Conservation (phyloP, 1,140 invertebrate genomes). For the Delia radicum region DNA sequence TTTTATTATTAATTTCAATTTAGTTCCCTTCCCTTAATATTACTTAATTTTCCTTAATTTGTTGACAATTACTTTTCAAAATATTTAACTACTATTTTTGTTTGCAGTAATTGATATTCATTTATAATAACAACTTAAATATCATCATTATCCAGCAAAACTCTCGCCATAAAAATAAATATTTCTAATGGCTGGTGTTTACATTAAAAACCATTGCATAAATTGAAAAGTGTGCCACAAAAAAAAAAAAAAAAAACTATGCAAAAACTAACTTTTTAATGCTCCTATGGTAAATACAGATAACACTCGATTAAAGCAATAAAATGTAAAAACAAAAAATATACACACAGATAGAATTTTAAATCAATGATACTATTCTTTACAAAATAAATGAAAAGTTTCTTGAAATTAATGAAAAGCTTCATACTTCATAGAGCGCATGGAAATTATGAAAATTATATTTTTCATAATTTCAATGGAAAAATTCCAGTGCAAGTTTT, state of each 20-base stretch:
- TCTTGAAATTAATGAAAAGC: too few species aligned
- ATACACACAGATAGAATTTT: not conserved
- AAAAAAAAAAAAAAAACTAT: not conserved
- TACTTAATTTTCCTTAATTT: not conserved
- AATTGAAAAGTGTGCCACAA: conserved; percentile 20
- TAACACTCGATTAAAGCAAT: too few species aligned
- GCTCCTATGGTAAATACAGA: too few species aligned
- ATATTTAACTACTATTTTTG: not conserved
- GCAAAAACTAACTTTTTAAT: not conserved
- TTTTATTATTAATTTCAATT: not conserved
- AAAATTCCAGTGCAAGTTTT: too few species aligned
- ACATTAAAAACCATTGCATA: conserved; percentile 11
- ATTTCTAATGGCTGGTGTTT: not conserved
- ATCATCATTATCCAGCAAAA: not conserved
- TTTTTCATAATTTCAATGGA: too few species aligned
- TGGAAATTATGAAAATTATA: too few species aligned
- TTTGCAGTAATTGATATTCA: too few species aligned
- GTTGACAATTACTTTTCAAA: not conserved
- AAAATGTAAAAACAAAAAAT: not conserved
- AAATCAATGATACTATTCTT: too few species aligned
- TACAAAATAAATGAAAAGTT: too few species aligned
- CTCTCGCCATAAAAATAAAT: not conserved
- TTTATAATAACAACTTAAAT: not conserved
- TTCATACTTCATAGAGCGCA: too few species aligned
- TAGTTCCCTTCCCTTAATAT: too few species aligned